Base-by-base conservation (phyloP, 2,888 invertebrate species). In the Torymus tubicola region DNA sequence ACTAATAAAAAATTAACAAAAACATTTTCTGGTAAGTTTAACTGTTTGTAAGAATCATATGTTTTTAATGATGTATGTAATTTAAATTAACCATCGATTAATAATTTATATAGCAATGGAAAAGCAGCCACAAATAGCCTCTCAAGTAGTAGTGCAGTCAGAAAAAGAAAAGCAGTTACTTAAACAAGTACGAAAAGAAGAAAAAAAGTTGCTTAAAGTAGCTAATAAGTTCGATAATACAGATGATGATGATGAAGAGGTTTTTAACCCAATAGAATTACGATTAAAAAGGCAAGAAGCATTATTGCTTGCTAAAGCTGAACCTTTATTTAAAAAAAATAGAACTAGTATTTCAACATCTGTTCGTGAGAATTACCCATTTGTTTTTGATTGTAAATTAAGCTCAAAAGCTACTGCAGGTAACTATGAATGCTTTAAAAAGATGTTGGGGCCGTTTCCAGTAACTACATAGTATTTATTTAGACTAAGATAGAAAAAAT, bases 101-200 rank as follows among this genome's bases (percentile, higher is more conserved):
- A 61, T 74, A 13, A 52, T 57, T 52, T 64, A 57, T 70, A 82
- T 82, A 91, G 92, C 86, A 89, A 90, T 68, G 87, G 92, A 84
- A 79, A 86, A 81, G 86, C 86, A 83, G 87, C 96, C 96, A 0
- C 93, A 94, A 14, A 95, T 96, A 83, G 93, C 96, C 2, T 95
- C 95, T 83, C 96, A 97, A 90, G 96, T 98, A 2, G 95, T 95
- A 16, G 95, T 97, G 0, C 94, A 96, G 87, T 96, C 97, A 0
- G 96, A 95, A 85, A 94, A 95, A 85, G 98, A 98, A 89, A 96
- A 95, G 87, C 93, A 94, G 83, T 88, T 96, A 14, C 92, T 93
- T 11, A 97, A 97, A 88, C 93, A 95, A 82, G 93, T 95, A 18
- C 93, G 97, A 8, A 96, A 96, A 89, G 96, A 97, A 89, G 97